Conservation (phyloP, 2,888 invertebrate genomes). For the Stenurella melanura region DNA sequence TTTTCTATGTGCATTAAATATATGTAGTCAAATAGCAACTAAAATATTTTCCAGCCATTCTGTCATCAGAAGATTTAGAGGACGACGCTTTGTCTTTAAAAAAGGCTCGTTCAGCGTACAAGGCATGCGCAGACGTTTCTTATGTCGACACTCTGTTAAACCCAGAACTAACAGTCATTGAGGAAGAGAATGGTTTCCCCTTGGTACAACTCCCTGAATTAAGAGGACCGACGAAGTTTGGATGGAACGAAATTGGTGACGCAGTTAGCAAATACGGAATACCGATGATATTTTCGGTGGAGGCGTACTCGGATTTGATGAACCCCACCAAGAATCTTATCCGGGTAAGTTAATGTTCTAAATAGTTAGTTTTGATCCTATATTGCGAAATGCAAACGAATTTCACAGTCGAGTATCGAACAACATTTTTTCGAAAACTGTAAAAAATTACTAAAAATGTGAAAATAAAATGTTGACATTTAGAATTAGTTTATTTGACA, state of each 20-base stretch:
- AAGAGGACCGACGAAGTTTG: conserved; percentile 39
- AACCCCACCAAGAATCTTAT: conserved; percentile 66
- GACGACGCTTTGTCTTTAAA: conserved; percentile 67
- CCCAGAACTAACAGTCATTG: conserved; percentile 67
- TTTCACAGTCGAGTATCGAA: too few species aligned
- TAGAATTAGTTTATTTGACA: too few species aligned
- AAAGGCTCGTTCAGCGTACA: conserved; percentile 69
- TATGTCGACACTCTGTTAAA: conserved; percentile 58
- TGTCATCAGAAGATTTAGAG: conserved; percentile 55
- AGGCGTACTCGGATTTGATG: conserved; percentile 54
- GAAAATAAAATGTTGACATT: too few species aligned
- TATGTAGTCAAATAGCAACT: too few species aligned
- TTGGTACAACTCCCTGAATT: conserved; percentile 53
- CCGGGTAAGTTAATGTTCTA: conserved; percentile 63
- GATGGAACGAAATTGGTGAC: conserved; percentile 68
- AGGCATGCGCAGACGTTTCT: conserved; percentile 65
- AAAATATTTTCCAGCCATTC: conserved; percentile 60
- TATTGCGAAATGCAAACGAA: too few species aligned
- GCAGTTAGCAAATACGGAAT: conserved; percentile 69
- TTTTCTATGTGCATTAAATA: too few species aligned
- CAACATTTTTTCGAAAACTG: too few species aligned
- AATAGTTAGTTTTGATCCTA: too few species aligned
- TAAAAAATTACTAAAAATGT: too few species aligned
- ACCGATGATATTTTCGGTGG: conserved; percentile 68
- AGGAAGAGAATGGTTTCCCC: conserved; percentile 68